Evolutionary conservation across 2,113 vertebrate species (phyloP), one percentile per base, ranked within the genome.

Genomic region (Lethenteron reissneri): DNA sequence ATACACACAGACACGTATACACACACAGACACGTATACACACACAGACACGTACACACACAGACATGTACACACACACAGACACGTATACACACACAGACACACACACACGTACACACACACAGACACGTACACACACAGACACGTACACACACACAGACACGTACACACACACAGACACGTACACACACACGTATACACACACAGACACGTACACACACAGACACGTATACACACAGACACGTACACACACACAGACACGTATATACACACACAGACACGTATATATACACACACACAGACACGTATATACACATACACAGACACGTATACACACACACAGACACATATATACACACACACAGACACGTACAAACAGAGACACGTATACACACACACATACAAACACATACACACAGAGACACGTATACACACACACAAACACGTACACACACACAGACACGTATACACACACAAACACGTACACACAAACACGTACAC

Each of bases 401-500:
- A 15, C 21, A 21, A 3, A 14, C 60, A 64, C 14, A 3, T 64
- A 14, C 4, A 17, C 17, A 64, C 17, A 64, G 2, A 64, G 2
- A 64, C 17, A 4, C 2, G 4, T 5, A 64, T 5, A 64, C 2
- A 64, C 4, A 64, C 17, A 64, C 17, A 64, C 17, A 64, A 1
- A 64, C 2, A 64, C 17, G 4, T 64, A 5, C 4, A 64, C 4
- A 64, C 17, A 64, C 17, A 64, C 60, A 64, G 14, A 64, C 14
- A 64, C 60, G 17, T 17, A 64, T 17, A 64, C 60, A 64, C 60
- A 64, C 60, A 64, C 60, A 64, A 2, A 64, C 60, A 64, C 60
- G 17, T 17, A 64, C 60, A 62, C 60, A 62, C 60, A 62, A 13
- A 62, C 60, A 62, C 60, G n/a, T 17, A 64, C 60, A 64, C 60